Evolutionary conservation across 2,113 vertebrate genomes (phyloP).

Genomic region (Phainopepla nitens): DNA sequence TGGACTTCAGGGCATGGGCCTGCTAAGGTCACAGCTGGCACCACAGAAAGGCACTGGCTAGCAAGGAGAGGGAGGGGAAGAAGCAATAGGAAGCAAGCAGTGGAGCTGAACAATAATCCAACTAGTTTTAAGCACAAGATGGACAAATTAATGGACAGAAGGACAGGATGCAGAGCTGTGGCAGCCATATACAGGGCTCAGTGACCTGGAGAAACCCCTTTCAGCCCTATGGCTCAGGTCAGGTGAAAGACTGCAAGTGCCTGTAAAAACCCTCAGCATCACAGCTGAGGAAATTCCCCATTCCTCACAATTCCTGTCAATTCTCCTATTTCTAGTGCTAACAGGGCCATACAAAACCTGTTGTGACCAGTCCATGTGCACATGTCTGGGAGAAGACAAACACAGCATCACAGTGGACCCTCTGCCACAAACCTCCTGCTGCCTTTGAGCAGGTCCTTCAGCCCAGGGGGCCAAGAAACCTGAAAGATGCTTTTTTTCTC

Average conservation of each 20-base stretch:
- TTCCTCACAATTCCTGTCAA: background rate
- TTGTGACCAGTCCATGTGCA: rapidly evolving
- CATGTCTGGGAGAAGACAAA: background rate
- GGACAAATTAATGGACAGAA: conserved; percentile 13
- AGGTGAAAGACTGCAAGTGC: background rate
- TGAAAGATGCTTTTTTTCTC: background rate
- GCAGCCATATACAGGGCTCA: background rate
- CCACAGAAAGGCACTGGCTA: background rate
- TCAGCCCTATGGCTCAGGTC: background rate
- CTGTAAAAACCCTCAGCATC: background rate
- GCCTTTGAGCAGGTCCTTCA: background rate
- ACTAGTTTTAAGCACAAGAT: background rate
- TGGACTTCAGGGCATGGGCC: background rate
- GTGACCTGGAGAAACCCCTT: background rate
- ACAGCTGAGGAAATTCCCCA: background rate
- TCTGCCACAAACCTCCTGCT: background rate
- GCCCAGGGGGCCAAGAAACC: background rate
- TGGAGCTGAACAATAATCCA: background rate
- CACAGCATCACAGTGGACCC: background rate
- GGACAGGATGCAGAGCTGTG: background rate
- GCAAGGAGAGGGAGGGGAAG: background rate
- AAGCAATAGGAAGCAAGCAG: background rate
- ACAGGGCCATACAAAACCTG: background rate
- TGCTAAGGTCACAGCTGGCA: conserved; percentile 13
- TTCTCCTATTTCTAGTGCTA: background rate